phyloP scores from a whole-genome alignment of 2,888 invertebrate genomes.

The Scaptomyza flava region DNA sequence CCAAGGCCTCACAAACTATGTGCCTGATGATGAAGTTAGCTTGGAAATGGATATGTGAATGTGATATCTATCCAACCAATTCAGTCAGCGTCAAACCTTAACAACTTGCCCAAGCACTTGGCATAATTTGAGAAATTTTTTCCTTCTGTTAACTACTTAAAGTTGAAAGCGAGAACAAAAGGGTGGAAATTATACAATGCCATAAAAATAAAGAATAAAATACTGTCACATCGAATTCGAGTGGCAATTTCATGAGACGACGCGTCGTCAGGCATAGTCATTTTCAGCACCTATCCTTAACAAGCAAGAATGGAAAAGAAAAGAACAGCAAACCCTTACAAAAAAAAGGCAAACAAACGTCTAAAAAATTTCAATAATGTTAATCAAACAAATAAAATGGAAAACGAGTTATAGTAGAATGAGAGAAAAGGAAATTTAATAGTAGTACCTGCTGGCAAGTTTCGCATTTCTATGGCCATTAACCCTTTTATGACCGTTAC shows the following conservation, averaged over 20 bases:
- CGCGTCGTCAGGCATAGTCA: constrained; percentile 53
- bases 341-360: constrained; percentile 42
- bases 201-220: constrained; percentile 68
- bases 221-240: constrained; percentile 77
- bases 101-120: constrained; percentile 71
- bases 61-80: constrained; percentile 59
- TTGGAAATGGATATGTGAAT: constrained; percentile 40
- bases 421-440: constrained; percentile 12
- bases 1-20: constrained; percentile 41
- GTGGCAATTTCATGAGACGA: constrained; percentile 69
- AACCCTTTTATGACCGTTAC: constrained; percentile 70
- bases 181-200: constrained; percentile 61
- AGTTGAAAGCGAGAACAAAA: constrained; percentile 14
- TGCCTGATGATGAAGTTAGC: constrained; percentile 43
- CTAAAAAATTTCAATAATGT: constrained; percentile 76
- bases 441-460: constrained; percentile 72
- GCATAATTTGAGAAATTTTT: constrained; percentile 66
- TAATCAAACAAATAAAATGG: neutral
- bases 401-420: neutral
- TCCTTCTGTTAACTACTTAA: constrained; percentile 38
- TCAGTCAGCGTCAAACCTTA: constrained; percentile 43
- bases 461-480: constrained; percentile 76
- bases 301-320: neutral
- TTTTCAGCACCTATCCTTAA: constrained; percentile 51
- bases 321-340: neutral